These are phyloP conservation scores for Eclectus roratus DNA, from an alignment of 2,113 vertebrate genomes.

Conservation along the genomic window DNA sequence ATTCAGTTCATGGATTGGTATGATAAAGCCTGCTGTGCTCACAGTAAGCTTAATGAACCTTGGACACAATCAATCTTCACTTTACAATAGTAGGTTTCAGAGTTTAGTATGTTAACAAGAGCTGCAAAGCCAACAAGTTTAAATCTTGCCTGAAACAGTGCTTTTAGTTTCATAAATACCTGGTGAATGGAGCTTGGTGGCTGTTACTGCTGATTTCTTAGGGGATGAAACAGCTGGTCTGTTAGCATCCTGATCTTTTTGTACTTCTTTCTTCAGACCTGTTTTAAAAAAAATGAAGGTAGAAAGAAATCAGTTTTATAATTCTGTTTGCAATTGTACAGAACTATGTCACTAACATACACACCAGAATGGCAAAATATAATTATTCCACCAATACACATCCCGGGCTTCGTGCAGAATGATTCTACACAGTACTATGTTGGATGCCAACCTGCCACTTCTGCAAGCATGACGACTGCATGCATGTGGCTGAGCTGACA, in stretches of 20 bases:
- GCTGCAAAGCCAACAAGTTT: not conserved
- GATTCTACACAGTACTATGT: too few species aligned
- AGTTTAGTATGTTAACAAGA: slow-evolving; percentile 1
- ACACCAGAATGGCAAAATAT: not conserved
- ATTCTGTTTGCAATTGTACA: not conserved
- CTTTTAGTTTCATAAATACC: slow-evolving; percentile 70
- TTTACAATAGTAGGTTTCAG: not conserved
- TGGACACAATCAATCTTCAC: not conserved
- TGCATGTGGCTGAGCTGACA: not conserved
- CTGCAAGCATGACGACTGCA: not conserved
- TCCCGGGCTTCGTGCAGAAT: not conserved
- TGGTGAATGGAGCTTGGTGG: slow-evolving; percentile 87
- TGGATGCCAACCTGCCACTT: not conserved
- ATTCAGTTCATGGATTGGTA: not conserved
- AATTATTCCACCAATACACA: not conserved
- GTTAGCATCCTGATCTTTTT: slow-evolving; percentile 78
- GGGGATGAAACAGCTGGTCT: slow-evolving; percentile 80
- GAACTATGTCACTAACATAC: not conserved
- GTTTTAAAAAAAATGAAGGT: not conserved
- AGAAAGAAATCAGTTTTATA: not conserved
- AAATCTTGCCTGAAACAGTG: not conserved
- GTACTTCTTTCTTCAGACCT: slow-evolving; percentile 84
- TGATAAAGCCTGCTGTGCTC: not conserved
- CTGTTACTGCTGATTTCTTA: slow-evolving; percentile 78
- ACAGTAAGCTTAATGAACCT: not conserved